These are phyloP conservation scores for Chrysodeixis includens DNA, from an alignment of 2,888 invertebrate species.

Conservation along the genomic window DNA sequence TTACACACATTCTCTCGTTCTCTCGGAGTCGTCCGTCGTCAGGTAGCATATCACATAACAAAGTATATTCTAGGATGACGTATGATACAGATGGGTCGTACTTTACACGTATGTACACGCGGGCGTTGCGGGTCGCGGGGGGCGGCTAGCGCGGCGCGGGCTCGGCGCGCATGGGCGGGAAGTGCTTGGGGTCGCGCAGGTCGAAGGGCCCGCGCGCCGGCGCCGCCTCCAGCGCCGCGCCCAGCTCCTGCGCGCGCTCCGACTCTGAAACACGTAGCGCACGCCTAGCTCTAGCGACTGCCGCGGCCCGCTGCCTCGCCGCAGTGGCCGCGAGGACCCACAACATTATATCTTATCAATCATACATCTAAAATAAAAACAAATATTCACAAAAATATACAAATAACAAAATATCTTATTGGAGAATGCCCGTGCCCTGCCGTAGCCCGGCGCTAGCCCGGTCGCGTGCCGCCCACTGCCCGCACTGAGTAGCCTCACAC, in stretches of 20 bases:
- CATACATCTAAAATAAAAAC: neutral
- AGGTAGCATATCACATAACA: constrained; percentile 51
- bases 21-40: constrained; percentile 47
- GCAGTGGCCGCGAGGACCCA: neutral
- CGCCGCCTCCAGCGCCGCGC: constrained; percentile 91
- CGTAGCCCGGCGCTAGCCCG: neutral
- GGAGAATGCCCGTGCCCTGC: constrained; percentile 1
- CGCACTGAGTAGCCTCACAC: neutral
- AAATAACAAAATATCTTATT: neutral
- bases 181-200: constrained; percentile 94
- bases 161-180: constrained; percentile 91
- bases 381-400: neutral
- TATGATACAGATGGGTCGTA: constrained; percentile 39
- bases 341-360: neutral
- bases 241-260: constrained; percentile 93
- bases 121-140: neutral
- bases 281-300: neutral
- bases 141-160: constrained; percentile 36
- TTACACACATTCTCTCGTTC: constrained; percentile 45
- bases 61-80: constrained; percentile 38
- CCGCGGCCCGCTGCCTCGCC: neutral
- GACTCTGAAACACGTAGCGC: constrained; percentile 87
- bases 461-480: neutral
- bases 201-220: constrained; percentile 92
- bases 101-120: constrained; percentile 49